These are phyloP conservation scores for Rhinolophus ferrumequinum DNA, from an alignment of 2,113 vertebrate species.

Conservation along the genomic window DNA sequence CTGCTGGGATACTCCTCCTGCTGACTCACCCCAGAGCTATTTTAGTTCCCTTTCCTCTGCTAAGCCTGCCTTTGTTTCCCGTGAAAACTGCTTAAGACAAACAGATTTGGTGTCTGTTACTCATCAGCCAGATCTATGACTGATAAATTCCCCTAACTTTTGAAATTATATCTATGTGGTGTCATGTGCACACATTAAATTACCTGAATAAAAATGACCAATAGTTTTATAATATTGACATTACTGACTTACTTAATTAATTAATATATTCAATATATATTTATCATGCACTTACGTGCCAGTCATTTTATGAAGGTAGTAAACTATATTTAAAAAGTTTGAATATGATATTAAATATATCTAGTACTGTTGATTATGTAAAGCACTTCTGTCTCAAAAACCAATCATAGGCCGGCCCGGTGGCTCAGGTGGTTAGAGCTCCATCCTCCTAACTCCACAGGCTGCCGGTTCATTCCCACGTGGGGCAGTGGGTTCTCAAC, in stretches of 20 bases:
- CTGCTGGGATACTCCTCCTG: accelerated
- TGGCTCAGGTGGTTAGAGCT: too few relatives aligned
- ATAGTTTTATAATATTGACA: neutral
- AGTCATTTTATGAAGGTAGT: neutral
- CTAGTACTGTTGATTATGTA: neutral
- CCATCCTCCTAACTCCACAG: too few relatives aligned
- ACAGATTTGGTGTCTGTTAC: neutral
- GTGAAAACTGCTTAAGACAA: neutral
- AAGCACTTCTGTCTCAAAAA: neutral
- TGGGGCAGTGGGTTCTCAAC: too few relatives aligned
- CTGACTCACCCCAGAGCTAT: neutral
- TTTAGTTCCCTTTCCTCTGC: neutral
- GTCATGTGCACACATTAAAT: neutral
- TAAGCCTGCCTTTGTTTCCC: neutral
- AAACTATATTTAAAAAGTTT: neutral
- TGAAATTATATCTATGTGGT: neutral
- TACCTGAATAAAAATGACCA: neutral
- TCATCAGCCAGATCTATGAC: neutral
- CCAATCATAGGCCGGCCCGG: neutral
- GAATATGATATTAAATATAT: neutral
- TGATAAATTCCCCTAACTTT: neutral
- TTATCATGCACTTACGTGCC: neutral
- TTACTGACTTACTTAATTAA: neutral
- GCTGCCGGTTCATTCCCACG: too few relatives aligned
- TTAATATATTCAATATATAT: neutral